Base-by-base conservation (phyloP, 2,888 invertebrate genomes). In the Tinea trinotella region DNA sequence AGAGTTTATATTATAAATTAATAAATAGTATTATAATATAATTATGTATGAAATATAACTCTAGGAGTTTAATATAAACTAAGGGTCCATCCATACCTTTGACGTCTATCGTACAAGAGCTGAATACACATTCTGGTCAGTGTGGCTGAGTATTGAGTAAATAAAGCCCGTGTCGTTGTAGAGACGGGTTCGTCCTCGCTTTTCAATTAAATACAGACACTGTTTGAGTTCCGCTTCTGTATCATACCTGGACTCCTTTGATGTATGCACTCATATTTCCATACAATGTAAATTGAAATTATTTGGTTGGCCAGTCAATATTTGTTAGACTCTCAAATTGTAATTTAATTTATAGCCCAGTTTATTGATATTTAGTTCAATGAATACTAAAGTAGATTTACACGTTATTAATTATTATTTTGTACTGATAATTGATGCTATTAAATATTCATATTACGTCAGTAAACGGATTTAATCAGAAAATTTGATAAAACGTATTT, bases 121-220 rank as follows among this genome's bases (percentile, higher is more conserved):
- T 64, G 63, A 61, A 65, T 67, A 77, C 66, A 79, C 74, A 77
- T 73, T 69, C 72, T 72, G 70, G 72, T 65, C 74, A 71, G 65
- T 60, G 64, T 59, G 57, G 40, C 55, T 44, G 66, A 71, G 72
- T 59, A 64, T 71, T 70, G 65, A 67, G 73, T 68, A 79, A 83
- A 83, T 81, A 82, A 68, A 64, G 63, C 65, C 65, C 67, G 70
- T 65, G 46, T 46, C 46, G 46, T 19, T 46, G 46, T 17, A 50
- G 24, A 24, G 12, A 24, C 50, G 13, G 48, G 19, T n/a, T 20
- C 48, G 48, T 48, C 48, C 48, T 68, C 74, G 74, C 76, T 79
- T 79, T 79, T 69, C 81, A 81, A 82, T 83, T 81, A 80, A 78
- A 67, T 70, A 63, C 62, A 64, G 68, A 63, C 67, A 68, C 70